Conservation (phyloP, 1,140 invertebrate species). For the Trialeurodes vaporariorum region DNA sequence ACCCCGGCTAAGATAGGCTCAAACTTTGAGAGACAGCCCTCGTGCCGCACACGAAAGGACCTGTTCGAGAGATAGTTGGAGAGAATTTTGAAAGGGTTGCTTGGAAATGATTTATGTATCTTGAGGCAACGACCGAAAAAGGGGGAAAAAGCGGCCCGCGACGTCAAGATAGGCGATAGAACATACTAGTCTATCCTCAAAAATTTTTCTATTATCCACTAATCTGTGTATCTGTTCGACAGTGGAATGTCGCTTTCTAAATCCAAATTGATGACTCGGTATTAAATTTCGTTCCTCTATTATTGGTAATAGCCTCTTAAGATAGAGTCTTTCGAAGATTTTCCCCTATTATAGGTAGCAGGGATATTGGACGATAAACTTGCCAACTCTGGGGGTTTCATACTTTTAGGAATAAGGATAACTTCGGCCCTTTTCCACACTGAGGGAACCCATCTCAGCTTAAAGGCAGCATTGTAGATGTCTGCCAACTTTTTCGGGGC, state of each 20-base stretch:
- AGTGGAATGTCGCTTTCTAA: constrained; percentile 26
- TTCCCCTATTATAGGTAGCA: constrained; percentile 5
- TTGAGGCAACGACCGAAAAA: too few relatives aligned
- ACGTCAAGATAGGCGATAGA: constrained; percentile 21
- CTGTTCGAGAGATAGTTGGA: too few relatives aligned
- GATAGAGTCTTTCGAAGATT: constrained; percentile 28
- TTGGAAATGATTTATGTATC: too few relatives aligned
- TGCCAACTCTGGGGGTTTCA: constrained; percentile 4
- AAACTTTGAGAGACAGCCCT: too few relatives aligned
- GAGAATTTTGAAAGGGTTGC: too few relatives aligned
- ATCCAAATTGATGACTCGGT: constrained; percentile 31
- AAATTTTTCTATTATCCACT: constrained; percentile 9
- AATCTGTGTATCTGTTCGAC: constrained; percentile 25
- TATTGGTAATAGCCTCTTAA: constrained; percentile 22
- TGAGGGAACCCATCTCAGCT: constrained; percentile 15
- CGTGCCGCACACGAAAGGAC: too few relatives aligned
- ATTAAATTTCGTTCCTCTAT: constrained; percentile 20
- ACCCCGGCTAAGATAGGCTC: too few relatives aligned
- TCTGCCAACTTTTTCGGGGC: constrained; percentile 7
- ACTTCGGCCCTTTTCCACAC: constrained; percentile 30
- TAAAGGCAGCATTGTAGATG: constrained; percentile 16
- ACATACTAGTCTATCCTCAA: constrained; percentile 18
- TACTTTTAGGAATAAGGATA: constrained; percentile 17
- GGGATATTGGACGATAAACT: constrained; percentile 11
- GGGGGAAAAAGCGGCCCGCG: too few relatives aligned